A percentile compares a stretch with the other conserved stretches of the same genome.
These are phyloP conservation scores for Phoenoteleia sp. DNA, from an alignment of 2,888 invertebrate genomes.

Conservation along the genomic window DNA sequence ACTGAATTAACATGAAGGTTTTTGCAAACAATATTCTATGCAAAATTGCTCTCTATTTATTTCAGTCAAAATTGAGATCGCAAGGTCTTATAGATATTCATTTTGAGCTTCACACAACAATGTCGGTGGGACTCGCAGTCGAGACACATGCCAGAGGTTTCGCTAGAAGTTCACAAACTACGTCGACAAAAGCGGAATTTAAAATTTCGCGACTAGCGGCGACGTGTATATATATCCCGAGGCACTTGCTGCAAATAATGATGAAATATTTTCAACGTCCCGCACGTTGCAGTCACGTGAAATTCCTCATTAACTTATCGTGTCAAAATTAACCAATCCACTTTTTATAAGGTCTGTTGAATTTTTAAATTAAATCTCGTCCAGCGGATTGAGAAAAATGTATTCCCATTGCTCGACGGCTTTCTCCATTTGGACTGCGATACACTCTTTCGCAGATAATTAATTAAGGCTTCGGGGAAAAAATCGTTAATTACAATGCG, in stretches of 20 bases:
- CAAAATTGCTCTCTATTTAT: too few relatives aligned
- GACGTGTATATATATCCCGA: slow-evolving; percentile 8
- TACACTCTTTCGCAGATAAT: slow-evolving; percentile 31
- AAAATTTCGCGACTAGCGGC: slow-evolving; percentile 40
- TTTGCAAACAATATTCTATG: too few relatives aligned
- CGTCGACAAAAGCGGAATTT: slow-evolving; percentile 64
- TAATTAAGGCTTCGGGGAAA: slow-evolving; percentile 40
- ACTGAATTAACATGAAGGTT: too few relatives aligned
- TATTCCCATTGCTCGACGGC: neutral
- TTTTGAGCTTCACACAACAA: slow-evolving; percentile 49
- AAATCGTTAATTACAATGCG: slow-evolving; percentile 63
- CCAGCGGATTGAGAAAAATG: too few relatives aligned
- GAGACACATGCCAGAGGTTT: slow-evolving; percentile 66
- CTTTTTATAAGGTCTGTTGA: neutral
- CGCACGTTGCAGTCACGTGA: too few relatives aligned
- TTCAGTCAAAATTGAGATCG: slow-evolving; percentile 10
- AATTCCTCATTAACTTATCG: neutral
- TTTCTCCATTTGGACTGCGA: slow-evolving; percentile 20
- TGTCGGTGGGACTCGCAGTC: slow-evolving; percentile 40
- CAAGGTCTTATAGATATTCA: slow-evolving; percentile 36
- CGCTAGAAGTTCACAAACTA: slow-evolving; percentile 60
- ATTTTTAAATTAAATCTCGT: slow-evolving; percentile 28
- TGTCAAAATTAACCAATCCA: slow-evolving; percentile 24
- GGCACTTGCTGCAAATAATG: slow-evolving; percentile 44
- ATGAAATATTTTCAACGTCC: slow-evolving; percentile 53